Evolutionary conservation across 2,113 vertebrate species (phyloP).

Genomic region (Tetraodon nigroviridis): DNA sequence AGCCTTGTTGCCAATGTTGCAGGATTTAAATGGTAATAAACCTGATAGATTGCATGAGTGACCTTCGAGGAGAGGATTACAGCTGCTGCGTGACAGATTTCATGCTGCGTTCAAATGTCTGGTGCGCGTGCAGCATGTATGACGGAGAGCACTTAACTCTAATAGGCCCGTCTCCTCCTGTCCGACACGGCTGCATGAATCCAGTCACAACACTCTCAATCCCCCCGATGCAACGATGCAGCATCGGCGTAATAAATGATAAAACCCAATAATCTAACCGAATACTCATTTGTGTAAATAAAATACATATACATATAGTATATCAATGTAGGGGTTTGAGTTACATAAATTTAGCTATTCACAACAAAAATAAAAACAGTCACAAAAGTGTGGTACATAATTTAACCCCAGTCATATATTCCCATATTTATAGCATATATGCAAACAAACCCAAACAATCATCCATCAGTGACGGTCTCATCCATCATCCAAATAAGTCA

Average conservation of each 20-base stretch:
- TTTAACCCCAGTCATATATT: too few relatives aligned
- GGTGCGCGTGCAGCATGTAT: neutral
- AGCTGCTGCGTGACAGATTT: slow-evolving; percentile 26
- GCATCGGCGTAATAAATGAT: slow-evolving; percentile 8
- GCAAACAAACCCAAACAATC: slow-evolving; percentile 24
- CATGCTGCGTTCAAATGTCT: neutral
- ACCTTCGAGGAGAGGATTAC: slow-evolving; percentile 35
- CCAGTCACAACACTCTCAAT: neutral
- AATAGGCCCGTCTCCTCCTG: slow-evolving; percentile 31
- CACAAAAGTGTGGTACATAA: too few relatives aligned
- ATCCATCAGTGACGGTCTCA: slow-evolving; percentile 29
- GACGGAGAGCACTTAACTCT: slow-evolving; percentile 16
- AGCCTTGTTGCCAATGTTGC: slow-evolving; percentile 11
- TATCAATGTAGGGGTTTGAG: neutral
- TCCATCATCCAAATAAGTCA: slow-evolving; percentile 41
- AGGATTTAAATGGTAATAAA: slow-evolving; percentile 2
- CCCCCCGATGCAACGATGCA: neutral
- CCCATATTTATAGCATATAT: neutral
- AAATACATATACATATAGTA: slow-evolving; percentile 2
- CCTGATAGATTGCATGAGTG: slow-evolving; percentile 23
- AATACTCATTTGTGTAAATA: slow-evolving; percentile 24
- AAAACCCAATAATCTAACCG: slow-evolving; percentile 1
- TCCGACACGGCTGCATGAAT: neutral
- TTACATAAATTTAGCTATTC: too few relatives aligned
- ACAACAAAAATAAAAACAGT: too few relatives aligned